Evolutionary conservation across 2,888 invertebrate species (phyloP), one percentile per base, ranked within the genome.

Genomic region (Perdita meconis): DNA sequence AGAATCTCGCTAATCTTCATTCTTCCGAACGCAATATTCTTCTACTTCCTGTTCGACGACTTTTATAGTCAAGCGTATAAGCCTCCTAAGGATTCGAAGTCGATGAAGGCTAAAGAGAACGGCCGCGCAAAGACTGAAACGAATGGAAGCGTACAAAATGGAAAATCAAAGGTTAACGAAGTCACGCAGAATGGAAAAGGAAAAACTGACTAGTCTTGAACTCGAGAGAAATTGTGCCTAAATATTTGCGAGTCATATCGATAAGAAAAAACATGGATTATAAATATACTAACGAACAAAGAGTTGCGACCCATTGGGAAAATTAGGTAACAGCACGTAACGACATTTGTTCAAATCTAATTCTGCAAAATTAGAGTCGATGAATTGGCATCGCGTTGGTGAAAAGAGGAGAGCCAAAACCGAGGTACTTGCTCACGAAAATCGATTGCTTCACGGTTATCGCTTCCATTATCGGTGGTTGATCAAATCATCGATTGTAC

Each of bases 11-110:
- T 97, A 50, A 94, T 95, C 89, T 96, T 98, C 92, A 98, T 97
- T 61, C 94, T 97, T 22, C 96, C 97, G 10, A 98, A 98, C 93
- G 97, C 97, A 10, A 95, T 98, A 64, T 97, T 98, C 94, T 98
- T 98, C 94, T 97, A 98, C 92, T 95, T 97, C 90, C 94, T 98
- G 79, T 98, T 98, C 93, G 95, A 96, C 76, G 96, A 98, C 89
- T 98, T 98, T 94, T 98, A 98, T 93, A 95, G 96, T 87, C 95
- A 96, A 89, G 95, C 96, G 0, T 97, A 97, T 91, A 78, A 78
- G 1, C 0, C 8, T 2, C 26, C 42, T 10, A 53, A 56, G 24
- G 57, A 22, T 12, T 2, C 5, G 12, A 57, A 42, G 10, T n/a
- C 42, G 26, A 19, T 8, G 10, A 44, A 42, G 4, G 3, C 1